Evolutionary conservation across 2,888 invertebrate species (phyloP), one percentile per base, ranked within the genome.

Genomic region (Ennomos quercinarius): DNA sequence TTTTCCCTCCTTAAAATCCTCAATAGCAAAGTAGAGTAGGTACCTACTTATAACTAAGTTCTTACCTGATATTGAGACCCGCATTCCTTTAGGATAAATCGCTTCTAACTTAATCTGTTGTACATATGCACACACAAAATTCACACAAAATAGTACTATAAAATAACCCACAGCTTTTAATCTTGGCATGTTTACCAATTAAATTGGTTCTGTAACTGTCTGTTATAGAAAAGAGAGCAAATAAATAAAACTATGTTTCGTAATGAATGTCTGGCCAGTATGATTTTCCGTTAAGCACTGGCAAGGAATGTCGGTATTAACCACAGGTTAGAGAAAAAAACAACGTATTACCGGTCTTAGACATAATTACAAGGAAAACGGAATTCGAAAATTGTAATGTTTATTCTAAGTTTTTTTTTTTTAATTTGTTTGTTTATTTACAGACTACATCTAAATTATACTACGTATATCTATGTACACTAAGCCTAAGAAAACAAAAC

Each of bases 11-110:
- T n/a, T n/a, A n/a, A n/a, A 17, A 17, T 17, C 17, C 17, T 17
- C 17, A 17, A 17, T 2, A 17, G 1, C 17, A 17, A 17, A 17
- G 17, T 17, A 17, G 17, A 17, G 17, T 1, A 17, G 17, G 17
- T 17, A 17, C 17, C 3, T 17, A 17, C 17, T 2, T 17, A 17
- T 2, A 17, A 3, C 3, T 17, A 2, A 17, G 17, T 17, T 17
- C 60, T 63, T 78, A 95, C 95, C 94, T 75, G 95, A 94, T 66
- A 95, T 85, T 0, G 95, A 95, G 8, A 95, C 94, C 39, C 93
- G 85, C 0, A 95, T 73, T 65, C 95, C 95, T 78, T 79, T 91
- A 0, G 95, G 95, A 65, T 86, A 84, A 10, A 94, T 87, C 0
- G 94, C 94, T 76, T 94, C 94, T 10, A 95, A 81, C 44, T 81